Evolutionary conservation across 2,888 invertebrate genomes (phyloP).

Genomic region (Polyommatus iphigenia): DNA sequence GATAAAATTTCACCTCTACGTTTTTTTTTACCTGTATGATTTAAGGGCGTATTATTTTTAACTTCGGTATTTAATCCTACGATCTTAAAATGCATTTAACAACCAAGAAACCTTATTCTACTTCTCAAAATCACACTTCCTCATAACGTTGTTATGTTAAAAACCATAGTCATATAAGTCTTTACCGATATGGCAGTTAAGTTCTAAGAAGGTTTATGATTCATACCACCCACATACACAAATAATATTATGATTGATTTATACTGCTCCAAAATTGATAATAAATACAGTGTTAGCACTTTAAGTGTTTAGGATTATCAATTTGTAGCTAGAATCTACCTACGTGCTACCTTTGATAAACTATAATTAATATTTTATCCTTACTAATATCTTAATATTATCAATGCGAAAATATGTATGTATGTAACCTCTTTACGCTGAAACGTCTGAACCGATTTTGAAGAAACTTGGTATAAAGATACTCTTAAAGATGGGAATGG

Average conservation of each 20-base stretch:
- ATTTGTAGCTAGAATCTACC: neutral
- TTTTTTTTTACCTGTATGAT: no score
- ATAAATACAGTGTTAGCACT: slow-evolving; percentile 4
- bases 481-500: no score
- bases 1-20: no score
- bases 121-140: neutral
- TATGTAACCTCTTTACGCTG: no score
- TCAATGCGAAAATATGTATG: no score
- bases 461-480: no score
- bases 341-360: neutral
- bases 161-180: neutral
- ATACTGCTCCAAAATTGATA: slow-evolving; percentile 9
- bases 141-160: slow-evolving; percentile 9
- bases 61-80: no score
- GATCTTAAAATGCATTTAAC: neutral
- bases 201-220: slow-evolving; percentile 9
- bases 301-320: slow-evolving; percentile 4
- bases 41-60: no score
- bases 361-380: no score
- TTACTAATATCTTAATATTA: no score
- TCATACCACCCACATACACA: neutral
- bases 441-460: no score
- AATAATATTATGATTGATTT: neutral
- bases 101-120: neutral
- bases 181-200: neutral